Evolutionary conservation across 2,888 invertebrate species (phyloP).

Genomic region (Galerucella pusilla): DNA sequence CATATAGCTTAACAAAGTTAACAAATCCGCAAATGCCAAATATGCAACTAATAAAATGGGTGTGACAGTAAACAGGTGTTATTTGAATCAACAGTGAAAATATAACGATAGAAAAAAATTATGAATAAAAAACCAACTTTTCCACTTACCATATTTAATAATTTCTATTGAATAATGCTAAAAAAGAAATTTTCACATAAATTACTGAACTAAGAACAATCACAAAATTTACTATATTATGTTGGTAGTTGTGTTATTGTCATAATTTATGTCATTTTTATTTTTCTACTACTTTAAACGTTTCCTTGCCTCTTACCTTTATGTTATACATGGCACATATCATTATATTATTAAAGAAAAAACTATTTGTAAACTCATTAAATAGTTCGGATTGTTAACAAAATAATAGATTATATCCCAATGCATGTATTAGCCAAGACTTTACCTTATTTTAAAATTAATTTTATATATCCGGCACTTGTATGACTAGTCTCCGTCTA

Average conservation of each 20-base stretch:
- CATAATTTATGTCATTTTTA: conserved; percentile 6
- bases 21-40: conserved; percentile 16
- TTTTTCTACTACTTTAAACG: neutral
- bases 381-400: no score
- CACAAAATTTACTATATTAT: conserved; percentile 25
- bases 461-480: no score
- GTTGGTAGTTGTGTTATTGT: conserved; percentile 30
- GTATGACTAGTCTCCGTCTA: no score
- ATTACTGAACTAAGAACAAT: conserved; percentile 26
- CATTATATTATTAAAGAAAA: no score
- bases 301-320: neutral
- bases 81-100: conserved; percentile 14
- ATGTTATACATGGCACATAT: neutral
- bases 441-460: no score
- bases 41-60: conserved; percentile 34
- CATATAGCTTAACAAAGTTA: neutral
- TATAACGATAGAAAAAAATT: neutral
- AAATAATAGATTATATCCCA: no score
- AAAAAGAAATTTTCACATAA: conserved; percentile 30
- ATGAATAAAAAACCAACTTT: neutral
- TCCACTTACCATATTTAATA: conserved; percentile 30
- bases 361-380: no score
- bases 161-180: conserved; percentile 17
- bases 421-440: no score
- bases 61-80: conserved; percentile 32